Evolutionary conservation across 2,888 invertebrate species (phyloP), one percentile per base, ranked within the genome.

Genomic region (Argyra leucocephala): DNA sequence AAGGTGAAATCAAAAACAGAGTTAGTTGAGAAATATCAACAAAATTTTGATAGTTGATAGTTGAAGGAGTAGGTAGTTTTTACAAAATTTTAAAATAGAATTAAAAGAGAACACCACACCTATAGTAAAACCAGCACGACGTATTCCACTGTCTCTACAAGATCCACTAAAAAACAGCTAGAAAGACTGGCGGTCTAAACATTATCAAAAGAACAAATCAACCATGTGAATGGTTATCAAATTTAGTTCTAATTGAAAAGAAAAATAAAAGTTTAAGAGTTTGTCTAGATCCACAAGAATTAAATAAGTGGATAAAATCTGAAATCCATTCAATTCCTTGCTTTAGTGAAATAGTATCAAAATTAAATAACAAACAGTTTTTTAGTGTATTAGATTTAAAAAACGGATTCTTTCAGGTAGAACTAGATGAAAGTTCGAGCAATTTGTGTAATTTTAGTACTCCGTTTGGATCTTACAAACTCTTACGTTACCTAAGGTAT

Each of bases 231-330:
- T 62, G 62, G 62, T 10, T 62, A 6, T 62, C 37, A 67, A 21
- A 21, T 31, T 63, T 65, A 22, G 63, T 66, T 12, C 48, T 64
- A 15, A 69, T 63, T 10, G 65, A 68, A 65, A 68, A 68, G 57
- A 21, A 69, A 22, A 67, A 73, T 67, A 67, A 66, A n/a, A 67
- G 66, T 10, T 26, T 74, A n/a, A 60, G 74, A 24, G 48, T 74
- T 18, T 74, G 74, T 67, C 62, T 74, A 61, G 73, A 74, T 62
- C 73, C 74, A 9, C 63, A 67, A 57, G 68, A 72, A 57, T 64
- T 69, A 62, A 73, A 71, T 66, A 69, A 71, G 67, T 61, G 65
- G 59, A 66, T 71, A 62, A 64, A 66, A 64, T 59, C 68, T 65
- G 64, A 71, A 65, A 66, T 70, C 63, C 67, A 69, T 66, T 64